phyloP scores from a whole-genome alignment of 2,797 vertebrate species.

The Falco berigora region DNA sequence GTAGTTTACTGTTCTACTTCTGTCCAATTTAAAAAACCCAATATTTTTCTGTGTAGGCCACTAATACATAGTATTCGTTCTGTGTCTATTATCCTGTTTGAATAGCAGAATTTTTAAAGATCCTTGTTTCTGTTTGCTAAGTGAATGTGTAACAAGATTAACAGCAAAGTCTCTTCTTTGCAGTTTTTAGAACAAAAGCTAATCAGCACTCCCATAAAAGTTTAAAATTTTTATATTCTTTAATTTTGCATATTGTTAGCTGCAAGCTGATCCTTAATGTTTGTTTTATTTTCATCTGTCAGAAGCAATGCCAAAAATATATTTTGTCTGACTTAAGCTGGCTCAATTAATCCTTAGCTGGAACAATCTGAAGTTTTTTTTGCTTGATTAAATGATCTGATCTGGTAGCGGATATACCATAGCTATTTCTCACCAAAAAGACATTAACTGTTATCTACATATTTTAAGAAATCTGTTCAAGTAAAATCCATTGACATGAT shows the following conservation, averaged over 20 bases:
- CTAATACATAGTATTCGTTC: slow-evolving; percentile 50
- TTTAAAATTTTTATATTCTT: slow-evolving; percentile 62
- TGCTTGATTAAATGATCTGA: slow-evolving; percentile 45
- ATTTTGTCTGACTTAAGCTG: slow-evolving; percentile 55
- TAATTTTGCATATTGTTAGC: slow-evolving; percentile 72
- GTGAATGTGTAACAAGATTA: slow-evolving; percentile 64
- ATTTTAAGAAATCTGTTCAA: background rate
- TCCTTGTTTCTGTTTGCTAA: slow-evolving; percentile 64
- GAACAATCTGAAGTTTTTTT: slow-evolving; percentile 21
- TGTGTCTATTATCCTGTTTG: slow-evolving; percentile 52
- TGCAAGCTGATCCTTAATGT: slow-evolving; percentile 53
- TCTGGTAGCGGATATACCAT: background rate
- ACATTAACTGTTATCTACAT: background rate
- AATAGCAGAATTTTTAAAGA: slow-evolving; percentile 61
- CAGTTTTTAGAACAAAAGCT: slow-evolving; percentile 59
- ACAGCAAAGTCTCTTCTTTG: slow-evolving; percentile 40
- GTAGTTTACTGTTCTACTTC: slow-evolving; percentile 50
- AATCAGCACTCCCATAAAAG: slow-evolving; percentile 52
- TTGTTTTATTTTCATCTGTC: slow-evolving; percentile 69
- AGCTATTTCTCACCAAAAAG: background rate
- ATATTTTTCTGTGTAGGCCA: slow-evolving; percentile 1
- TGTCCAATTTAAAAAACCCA: slow-evolving; percentile 43
- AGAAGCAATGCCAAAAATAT: slow-evolving; percentile 56
- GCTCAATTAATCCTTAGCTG: slow-evolving; percentile 52
- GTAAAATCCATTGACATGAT: background rate